A percentile compares a stretch with the other conserved stretches of the same genome.
Conservation (phyloP, 2,888 invertebrate genomes). For the Catocala fraxini region DNA sequence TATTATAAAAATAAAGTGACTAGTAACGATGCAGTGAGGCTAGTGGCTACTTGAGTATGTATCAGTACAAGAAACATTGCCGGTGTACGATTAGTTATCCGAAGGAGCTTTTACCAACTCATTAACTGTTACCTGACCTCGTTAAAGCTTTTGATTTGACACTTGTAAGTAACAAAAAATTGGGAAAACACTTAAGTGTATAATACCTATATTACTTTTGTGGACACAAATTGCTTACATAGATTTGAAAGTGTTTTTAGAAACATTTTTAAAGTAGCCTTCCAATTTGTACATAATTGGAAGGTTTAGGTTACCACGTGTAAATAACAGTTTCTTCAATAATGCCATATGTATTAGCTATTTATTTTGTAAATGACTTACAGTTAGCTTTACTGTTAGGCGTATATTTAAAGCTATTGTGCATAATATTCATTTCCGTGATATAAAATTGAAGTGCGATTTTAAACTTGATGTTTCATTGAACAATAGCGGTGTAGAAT, state of each 20-base stretch:
- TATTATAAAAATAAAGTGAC: constrained; percentile 5
- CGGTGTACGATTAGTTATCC: constrained; percentile 57
- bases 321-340: not conserved
- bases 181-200: constrained; percentile 19
- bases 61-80: constrained; percentile 36
- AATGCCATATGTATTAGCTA: not conserved
- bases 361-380: not conserved
- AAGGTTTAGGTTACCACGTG: not conserved
- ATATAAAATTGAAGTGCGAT: constrained; percentile 10
- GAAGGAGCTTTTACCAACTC: constrained; percentile 78
- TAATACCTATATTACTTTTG: constrained; percentile 2
- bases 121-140: constrained; percentile 81
- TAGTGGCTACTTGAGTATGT: constrained; percentile 29
- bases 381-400: not conserved
- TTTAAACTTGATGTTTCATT: constrained; percentile 11
- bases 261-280: not conserved
- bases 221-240: not conserved
- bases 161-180: constrained; percentile 52
- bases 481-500: constrained; percentile 32
- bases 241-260: constrained; percentile 1
- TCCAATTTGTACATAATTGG: not conserved
- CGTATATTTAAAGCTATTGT: constrained; percentile 1
- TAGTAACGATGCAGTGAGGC: constrained; percentile 15
- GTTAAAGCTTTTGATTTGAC: constrained; percentile 68
- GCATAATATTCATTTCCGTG: constrained; percentile 1